Evolutionary conservation across 2,888 invertebrate genomes (phyloP).

Genomic region (Microdon myrmicae): DNA sequence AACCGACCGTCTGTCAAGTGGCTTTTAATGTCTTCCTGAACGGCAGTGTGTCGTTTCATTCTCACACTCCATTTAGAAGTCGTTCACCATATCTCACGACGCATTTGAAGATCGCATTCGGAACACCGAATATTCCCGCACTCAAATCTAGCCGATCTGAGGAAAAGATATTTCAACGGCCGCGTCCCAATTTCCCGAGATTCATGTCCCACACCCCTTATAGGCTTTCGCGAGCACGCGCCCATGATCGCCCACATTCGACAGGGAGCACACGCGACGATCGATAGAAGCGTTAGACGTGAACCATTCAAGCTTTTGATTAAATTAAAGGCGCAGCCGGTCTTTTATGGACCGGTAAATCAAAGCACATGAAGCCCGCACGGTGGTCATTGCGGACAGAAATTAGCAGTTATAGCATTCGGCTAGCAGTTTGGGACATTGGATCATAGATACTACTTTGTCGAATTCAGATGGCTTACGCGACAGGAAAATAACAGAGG

Average conservation of each 20-base stretch:
- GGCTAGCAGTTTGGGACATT: conserved; percentile 1
- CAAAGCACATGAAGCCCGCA: conserved; percentile 3
- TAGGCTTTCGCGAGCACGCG: conserved; percentile 38
- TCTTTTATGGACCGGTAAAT: conserved; percentile 20
- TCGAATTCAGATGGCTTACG: neutral
- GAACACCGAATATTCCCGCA: conserved; percentile 24
- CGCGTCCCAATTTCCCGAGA: conserved; percentile 38
- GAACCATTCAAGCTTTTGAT: conserved; percentile 25
- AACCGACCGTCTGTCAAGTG: conserved; percentile 25
- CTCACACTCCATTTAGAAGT: conserved; percentile 16
- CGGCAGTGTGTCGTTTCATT: neutral
- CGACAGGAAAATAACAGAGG: neutral
- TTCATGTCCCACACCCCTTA: conserved; percentile 19
- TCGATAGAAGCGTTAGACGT: too few species aligned
- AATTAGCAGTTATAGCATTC: neutral
- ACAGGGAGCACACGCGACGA: conserved; percentile 29
- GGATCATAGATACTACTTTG: conserved; percentile 2
- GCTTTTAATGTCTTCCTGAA: conserved; percentile 37
- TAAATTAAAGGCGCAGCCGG: conserved; percentile 37
- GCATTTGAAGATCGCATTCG: conserved; percentile 31
- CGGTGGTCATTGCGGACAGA: conserved; percentile 6
- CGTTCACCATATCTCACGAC: conserved; percentile 20
- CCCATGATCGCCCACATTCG: conserved; percentile 31
- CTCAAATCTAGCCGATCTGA: conserved; percentile 7
- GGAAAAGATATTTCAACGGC: conserved; percentile 32